Percentiles rank a stretch among this genome's conserved stretches.
Conservation (phyloP, 2,797 vertebrate genomes). For the Sparidentex hasta region DNA sequence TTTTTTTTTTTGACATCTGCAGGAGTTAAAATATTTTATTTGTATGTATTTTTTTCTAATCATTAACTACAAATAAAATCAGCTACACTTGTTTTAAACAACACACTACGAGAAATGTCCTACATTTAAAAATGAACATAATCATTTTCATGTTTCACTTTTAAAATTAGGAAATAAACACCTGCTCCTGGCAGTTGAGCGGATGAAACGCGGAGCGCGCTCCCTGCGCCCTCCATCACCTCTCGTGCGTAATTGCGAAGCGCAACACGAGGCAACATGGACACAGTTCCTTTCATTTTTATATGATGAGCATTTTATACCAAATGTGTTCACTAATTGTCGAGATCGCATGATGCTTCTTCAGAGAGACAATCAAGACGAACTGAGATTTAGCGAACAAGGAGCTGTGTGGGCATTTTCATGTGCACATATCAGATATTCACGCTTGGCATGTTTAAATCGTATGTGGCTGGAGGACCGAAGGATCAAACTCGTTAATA, state of each 20-base stretch:
- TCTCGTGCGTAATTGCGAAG: slow-evolving; percentile 41
- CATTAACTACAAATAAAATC: neutral
- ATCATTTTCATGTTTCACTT: neutral
- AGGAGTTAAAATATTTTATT: neutral
- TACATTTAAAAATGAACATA: neutral
- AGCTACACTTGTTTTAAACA: accelerated
- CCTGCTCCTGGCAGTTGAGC: neutral
- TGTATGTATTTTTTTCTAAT: neutral
- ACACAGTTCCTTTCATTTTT: neutral
- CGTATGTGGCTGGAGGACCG: neutral
- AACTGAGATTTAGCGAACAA: neutral
- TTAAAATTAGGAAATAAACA: slow-evolving; percentile 13
- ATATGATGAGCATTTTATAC: neutral
- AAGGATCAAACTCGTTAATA: slow-evolving; percentile 10
- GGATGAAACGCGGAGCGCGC: slow-evolving; percentile 16
- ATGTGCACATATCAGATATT: neutral
- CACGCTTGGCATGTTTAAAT: slow-evolving; percentile 8
- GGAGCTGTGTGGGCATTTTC: neutral
- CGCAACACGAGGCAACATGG: neutral
- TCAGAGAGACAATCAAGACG: neutral
- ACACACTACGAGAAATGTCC: neutral
- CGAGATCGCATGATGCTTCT: neutral
- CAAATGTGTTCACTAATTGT: neutral
- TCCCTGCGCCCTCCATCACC: slow-evolving; percentile 1
- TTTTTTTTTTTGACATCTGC: neutral